phyloP scores from a whole-genome alignment of 2,888 invertebrate genomes.

The Molorchus minor region DNA sequence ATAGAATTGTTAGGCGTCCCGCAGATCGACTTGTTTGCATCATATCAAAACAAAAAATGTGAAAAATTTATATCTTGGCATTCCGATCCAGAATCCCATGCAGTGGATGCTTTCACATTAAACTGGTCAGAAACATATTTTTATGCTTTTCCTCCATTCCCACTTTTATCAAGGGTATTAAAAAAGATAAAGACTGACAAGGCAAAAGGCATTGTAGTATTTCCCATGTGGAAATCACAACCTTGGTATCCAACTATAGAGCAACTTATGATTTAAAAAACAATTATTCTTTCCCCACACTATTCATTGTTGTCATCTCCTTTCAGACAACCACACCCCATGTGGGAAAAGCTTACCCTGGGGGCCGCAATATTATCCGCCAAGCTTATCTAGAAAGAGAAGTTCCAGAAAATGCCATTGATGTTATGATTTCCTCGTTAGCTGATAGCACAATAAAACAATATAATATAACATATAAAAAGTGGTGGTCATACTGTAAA shows the following conservation, averaged over 20 bases:
- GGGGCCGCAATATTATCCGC: slow-evolving; percentile 3
- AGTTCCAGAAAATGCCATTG: slow-evolving; percentile 1
- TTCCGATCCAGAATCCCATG: not conserved
- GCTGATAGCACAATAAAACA: not conserved
- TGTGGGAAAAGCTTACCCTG: slow-evolving; percentile 10
- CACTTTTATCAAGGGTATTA: too few species aligned
- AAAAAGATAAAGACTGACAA: too few species aligned
- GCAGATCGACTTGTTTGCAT: slow-evolving; percentile 9
- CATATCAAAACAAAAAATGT: slow-evolving; percentile 3
- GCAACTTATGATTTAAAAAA: too few species aligned
- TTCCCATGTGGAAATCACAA: too few species aligned
- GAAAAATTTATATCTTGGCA: not conserved
- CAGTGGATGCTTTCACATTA: too few species aligned
- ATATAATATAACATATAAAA: slow-evolving; percentile 1
- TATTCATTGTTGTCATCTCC: too few species aligned
- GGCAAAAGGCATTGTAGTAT: too few species aligned
- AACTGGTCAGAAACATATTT: too few species aligned
- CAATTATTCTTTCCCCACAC: too few species aligned
- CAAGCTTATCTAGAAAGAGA: not conserved
- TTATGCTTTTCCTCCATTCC: too few species aligned
- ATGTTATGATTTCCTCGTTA: not conserved
- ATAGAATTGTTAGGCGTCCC: not conserved
- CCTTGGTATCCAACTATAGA: too few species aligned
- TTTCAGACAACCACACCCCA: too few species aligned
- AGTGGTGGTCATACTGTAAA: slow-evolving; percentile 8